Evolutionary conservation across 1,140 invertebrate genomes (phyloP).

Genomic region (Lerema accius): DNA sequence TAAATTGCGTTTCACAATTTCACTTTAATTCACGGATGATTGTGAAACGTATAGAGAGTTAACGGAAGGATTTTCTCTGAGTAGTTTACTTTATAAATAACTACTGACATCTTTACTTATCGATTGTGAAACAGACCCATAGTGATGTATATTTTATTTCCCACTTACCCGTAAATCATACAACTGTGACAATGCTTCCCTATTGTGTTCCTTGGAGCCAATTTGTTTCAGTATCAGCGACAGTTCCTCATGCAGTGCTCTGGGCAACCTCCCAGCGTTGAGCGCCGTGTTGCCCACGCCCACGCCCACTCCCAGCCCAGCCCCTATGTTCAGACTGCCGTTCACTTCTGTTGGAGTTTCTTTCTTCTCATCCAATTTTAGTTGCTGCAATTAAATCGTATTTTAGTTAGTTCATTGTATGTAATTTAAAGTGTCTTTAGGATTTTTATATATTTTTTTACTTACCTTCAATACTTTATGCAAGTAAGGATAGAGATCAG

Average conservation of each 20-base stretch:
- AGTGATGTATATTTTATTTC: too few relatives aligned
- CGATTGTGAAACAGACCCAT: too few relatives aligned
- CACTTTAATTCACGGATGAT: too few relatives aligned
- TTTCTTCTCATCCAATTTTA: constrained; percentile 80
- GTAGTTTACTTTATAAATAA: too few relatives aligned
- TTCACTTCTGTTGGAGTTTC: constrained; percentile 52
- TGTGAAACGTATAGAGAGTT: too few relatives aligned
- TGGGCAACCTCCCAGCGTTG: constrained; percentile 82
- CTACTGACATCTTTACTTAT: too few relatives aligned
- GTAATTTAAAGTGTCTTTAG: too few relatives aligned
- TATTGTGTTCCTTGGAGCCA: constrained; percentile 93
- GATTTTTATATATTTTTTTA: too few relatives aligned
- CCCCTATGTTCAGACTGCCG: constrained; percentile 48
- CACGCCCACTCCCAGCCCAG: constrained; percentile 41
- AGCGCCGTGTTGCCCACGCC: constrained; percentile 65
- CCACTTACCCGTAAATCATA: constrained; percentile 93
- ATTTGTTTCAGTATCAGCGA: constrained; percentile 97
- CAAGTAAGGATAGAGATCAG: constrained; percentile 92
- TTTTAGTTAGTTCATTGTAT: too few relatives aligned
- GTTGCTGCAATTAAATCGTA: constrained; percentile 61
- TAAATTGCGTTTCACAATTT: too few relatives aligned
- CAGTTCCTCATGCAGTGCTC: constrained; percentile 91
- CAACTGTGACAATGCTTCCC: constrained; percentile 93
- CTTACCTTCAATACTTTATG: constrained; percentile 89
- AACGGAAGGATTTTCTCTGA: too few relatives aligned